phyloP scores from a whole-genome alignment of 2,113 vertebrate species.

The Paracanthobrama guichenoti region DNA sequence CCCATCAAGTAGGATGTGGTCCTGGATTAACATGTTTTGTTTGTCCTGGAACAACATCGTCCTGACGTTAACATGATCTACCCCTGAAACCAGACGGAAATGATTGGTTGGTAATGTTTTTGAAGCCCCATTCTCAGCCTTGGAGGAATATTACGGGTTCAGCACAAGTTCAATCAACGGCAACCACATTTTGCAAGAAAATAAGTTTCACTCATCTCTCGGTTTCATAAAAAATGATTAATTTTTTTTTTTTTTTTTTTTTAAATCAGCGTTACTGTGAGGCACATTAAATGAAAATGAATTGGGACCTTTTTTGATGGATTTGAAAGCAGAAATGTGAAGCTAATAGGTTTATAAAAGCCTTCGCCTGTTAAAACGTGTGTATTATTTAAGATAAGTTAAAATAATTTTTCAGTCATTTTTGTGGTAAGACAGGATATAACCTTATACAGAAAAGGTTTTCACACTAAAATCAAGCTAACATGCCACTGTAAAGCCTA shows the following conservation, averaged over 20 bases:
- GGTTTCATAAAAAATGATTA: background rate
- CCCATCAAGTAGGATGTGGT: background rate
- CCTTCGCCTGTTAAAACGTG: background rate
- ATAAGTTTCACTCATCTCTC: background rate
- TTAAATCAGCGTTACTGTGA: background rate
- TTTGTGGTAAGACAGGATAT: background rate
- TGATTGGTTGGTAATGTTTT: background rate
- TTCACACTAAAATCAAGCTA: too few relatives aligned
- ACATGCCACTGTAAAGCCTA: too few relatives aligned
- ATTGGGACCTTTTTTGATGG: background rate
- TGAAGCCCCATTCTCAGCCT: background rate
- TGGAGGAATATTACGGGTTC: background rate
- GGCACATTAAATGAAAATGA: background rate
- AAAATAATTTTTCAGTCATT: background rate
- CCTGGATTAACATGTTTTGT: background rate
- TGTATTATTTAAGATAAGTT: background rate
- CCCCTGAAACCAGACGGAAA: background rate
- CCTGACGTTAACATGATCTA: background rate
- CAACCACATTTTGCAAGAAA: background rate
- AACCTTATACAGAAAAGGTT: background rate
- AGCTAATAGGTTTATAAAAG: background rate
- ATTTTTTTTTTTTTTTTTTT: too few relatives aligned
- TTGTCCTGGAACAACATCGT: conserved; percentile 9
- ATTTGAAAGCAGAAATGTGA: background rate
- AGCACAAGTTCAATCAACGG: background rate